A percentile compares a stretch with the other conserved stretches of the same genome.
Conservation (phyloP, 2,888 invertebrate species). For the Plagodis dolabraria region DNA sequence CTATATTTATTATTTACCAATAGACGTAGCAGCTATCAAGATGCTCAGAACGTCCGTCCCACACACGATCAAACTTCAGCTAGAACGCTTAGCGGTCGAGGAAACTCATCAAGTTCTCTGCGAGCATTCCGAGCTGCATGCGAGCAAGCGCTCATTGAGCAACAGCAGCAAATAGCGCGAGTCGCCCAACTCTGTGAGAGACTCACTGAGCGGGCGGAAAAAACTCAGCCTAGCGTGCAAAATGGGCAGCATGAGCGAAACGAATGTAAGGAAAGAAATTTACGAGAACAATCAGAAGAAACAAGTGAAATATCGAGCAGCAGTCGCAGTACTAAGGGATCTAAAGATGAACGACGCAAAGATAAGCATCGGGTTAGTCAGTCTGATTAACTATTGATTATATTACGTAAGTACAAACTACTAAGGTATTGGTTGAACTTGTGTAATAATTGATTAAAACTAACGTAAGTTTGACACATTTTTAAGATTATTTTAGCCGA, state of each 20-base stretch:
- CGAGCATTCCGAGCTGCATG: conserved; percentile 61
- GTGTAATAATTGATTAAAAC: no score
- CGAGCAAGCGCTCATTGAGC: conserved; percentile 63
- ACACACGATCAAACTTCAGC: conserved; percentile 30
- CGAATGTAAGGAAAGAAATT: not conserved
- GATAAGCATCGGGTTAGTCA: conserved; percentile 50
- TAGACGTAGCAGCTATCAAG: conserved; percentile 28
- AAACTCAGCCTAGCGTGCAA: conserved; percentile 7
- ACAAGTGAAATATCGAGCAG: conserved; percentile 57
- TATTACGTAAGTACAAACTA: no score
- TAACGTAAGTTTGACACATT: no score
- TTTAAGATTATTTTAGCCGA: no score
- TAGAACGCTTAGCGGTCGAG: conserved; percentile 24
- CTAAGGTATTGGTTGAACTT: no score
- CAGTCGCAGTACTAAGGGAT: conserved; percentile 47
- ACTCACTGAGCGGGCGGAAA: conserved; percentile 45
- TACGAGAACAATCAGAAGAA: conserved; percentile 32
- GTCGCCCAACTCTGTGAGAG: conserved; percentile 68
- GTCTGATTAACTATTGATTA: not conserved
- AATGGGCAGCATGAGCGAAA: not conserved
- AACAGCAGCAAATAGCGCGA: conserved; percentile 64
- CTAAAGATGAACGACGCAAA: conserved; percentile 33
- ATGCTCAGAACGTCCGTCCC: conserved; percentile 19
- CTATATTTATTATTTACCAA: not conserved
- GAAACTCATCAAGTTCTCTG: conserved; percentile 51